These are phyloP conservation scores for Odontocerum albicorne DNA, from an alignment of 2,888 invertebrate genomes.

Conservation along the genomic window DNA sequence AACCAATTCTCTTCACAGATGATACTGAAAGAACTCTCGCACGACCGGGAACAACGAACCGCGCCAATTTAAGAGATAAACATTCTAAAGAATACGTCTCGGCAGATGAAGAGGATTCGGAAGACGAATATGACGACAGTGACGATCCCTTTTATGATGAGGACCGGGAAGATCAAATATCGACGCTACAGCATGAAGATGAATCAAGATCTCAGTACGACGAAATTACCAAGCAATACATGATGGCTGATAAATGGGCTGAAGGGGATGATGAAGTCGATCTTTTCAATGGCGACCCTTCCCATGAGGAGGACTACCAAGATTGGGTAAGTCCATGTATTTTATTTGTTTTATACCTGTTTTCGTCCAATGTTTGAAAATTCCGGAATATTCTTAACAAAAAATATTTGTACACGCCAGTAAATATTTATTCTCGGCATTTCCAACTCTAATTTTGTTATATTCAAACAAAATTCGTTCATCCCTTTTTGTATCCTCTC, in stretches of 20 bases:
- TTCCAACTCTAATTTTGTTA: no score
- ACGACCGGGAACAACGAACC: conserved; percentile 14
- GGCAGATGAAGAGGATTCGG: conserved; percentile 42
- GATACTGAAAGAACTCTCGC: no score
- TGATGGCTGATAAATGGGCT: conserved; percentile 1
- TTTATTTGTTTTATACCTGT: no score
- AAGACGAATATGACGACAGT: conserved; percentile 45
- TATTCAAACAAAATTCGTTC: no score
- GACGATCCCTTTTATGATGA: conserved; percentile 44
- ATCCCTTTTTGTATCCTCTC: no score
- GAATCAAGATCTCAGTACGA: conserved; percentile 8
- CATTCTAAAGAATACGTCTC: conserved; percentile 38
- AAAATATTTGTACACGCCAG: no score
- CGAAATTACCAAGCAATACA: conserved; percentile 4
- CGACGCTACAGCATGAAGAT: conserved; percentile 7
- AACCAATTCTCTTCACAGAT: conserved; percentile 20
- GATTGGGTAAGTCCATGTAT: conserved; percentile 41
- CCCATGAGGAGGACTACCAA: conserved; percentile 34
- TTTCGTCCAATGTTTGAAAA: no score
- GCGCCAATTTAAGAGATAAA: conserved; percentile 36
- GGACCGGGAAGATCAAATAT: conserved; percentile 10
- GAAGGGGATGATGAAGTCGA: conserved; percentile 37
- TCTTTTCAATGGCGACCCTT: conserved; percentile 20
- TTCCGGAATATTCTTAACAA: no score
- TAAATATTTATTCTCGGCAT: no score